Percentiles rank a stretch among this genome's conserved stretches.
Evolutionary conservation across 2,888 invertebrate species (phyloP).

Genomic region (Drosophila diplacantha): DNA sequence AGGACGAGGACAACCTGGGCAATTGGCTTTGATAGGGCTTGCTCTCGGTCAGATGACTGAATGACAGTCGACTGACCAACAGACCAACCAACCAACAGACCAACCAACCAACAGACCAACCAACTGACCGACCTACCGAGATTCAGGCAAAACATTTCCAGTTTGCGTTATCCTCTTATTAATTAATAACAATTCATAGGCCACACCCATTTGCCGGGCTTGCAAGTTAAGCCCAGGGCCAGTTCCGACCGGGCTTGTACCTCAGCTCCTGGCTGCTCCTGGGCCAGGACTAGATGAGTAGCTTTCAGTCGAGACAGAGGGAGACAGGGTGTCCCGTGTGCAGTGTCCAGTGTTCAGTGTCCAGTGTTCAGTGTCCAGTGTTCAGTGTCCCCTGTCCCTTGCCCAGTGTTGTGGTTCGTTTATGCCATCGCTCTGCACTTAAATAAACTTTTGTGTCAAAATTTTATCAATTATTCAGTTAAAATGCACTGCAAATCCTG

Average conservation of each 20-base stretch:
- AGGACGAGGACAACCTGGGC: constrained; percentile 20
- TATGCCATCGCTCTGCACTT: constrained; percentile 36
- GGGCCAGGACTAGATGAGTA: constrained; percentile 10
- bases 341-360: not conserved
- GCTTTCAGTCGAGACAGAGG: not conserved
- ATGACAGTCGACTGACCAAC: not conserved
- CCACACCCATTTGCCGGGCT: constrained; percentile 21
- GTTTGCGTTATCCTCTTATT: constrained; percentile 25
- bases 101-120: not conserved
- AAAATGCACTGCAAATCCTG: constrained; percentile 57
- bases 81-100: not conserved
- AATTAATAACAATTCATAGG: constrained; percentile 42
- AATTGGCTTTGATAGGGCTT: constrained; percentile 65
- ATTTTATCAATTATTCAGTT: constrained; percentile 63
- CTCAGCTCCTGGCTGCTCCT: not conserved
- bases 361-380: not conserved
- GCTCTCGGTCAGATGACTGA: constrained; percentile 18
- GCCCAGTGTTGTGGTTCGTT: constrained; percentile 14
- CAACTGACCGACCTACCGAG: not conserved
- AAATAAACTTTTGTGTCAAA: constrained; percentile 60
- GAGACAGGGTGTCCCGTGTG: not conserved
- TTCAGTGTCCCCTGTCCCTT: not conserved
- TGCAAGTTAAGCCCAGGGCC: constrained; percentile 11
- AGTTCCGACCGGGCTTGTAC: not conserved
- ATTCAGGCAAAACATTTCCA: constrained; percentile 21